These are phyloP conservation scores for Heteronetta atricapilla DNA, from an alignment of 2,113 vertebrate species.

Conservation along the genomic window DNA sequence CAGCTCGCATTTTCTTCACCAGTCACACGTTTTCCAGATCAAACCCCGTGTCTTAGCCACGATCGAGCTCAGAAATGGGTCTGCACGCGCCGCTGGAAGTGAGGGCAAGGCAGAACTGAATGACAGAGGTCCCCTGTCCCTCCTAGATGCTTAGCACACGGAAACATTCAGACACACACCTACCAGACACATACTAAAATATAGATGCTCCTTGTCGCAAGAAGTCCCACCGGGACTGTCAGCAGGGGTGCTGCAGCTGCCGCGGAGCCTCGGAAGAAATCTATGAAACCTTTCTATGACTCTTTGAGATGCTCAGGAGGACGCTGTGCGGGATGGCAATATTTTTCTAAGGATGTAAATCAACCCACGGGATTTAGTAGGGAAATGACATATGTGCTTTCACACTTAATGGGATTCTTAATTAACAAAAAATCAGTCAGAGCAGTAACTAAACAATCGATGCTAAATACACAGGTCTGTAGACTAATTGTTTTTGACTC, in stretches of 20 bases:
- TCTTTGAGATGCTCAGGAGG: neutral
- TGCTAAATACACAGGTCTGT: neutral
- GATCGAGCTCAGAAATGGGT: neutral
- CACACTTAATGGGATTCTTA: neutral
- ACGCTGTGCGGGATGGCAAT: neutral
- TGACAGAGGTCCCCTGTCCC: neutral
- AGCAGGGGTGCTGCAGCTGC: neutral
- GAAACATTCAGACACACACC: neutral
- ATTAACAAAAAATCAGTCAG: neutral
- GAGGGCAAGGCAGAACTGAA: neutral
- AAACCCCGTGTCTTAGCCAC: neutral
- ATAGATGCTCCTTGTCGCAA: neutral
- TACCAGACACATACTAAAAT: neutral
- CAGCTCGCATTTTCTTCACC: neutral
- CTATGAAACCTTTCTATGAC: too few relatives aligned
- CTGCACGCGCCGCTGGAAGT: neutral
- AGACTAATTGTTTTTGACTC: neutral
- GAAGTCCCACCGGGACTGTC: neutral
- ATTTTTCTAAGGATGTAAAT: neutral
- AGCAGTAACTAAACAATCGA: neutral
- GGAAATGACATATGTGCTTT: neutral
- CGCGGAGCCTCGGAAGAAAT: neutral
- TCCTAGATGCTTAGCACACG: neutral
- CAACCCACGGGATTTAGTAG: neutral
- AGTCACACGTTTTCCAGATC: neutral